A percentile compares a stretch with the other conserved stretches of the same genome.
These are phyloP conservation scores for Oreotrochilus melanogaster DNA, from an alignment of 2,113 vertebrate genomes.

Conservation along the genomic window DNA sequence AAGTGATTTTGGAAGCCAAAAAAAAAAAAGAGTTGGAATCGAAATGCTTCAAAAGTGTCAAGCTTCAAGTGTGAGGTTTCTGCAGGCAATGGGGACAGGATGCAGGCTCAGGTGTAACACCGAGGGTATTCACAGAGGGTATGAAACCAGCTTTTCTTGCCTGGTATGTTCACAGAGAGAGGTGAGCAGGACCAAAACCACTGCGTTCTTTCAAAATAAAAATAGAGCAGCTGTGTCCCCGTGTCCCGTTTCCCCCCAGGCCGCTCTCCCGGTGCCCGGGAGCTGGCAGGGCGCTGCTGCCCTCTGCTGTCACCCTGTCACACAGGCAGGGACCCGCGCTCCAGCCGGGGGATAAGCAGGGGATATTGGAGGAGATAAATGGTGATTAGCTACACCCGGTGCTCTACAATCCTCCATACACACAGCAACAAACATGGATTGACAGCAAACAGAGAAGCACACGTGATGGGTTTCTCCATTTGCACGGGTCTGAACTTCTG, in stretches of 20 bases:
- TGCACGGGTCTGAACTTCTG: no score
- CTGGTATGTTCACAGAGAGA: neutral
- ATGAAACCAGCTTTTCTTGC: no score
- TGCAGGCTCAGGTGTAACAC: no score
- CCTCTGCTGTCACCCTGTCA: slow-evolving; percentile 32
- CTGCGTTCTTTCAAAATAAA: neutral
- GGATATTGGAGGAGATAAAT: accelerated
- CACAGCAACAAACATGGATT: accelerated
- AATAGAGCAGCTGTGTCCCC: neutral
- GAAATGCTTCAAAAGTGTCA: neutral
- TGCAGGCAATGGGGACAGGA: neutral
- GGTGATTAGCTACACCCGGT: no score
- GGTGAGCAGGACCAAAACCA: neutral
- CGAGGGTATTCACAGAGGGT: no score
- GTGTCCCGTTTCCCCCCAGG: no score
- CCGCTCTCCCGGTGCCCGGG: no score
- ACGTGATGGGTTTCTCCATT: no score
- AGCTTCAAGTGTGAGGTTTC: neutral
- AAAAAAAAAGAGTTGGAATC: neutral
- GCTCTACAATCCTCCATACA: neutral
- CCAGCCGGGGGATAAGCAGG: no score
- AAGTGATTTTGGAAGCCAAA: neutral
- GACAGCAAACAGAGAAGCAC: no score
- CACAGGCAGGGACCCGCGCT: neutral
- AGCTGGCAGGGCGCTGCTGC: slow-evolving; percentile 30